These are phyloP conservation scores for Eupelmus urozonus DNA, from an alignment of 2,888 invertebrate genomes.

Conservation along the genomic window DNA sequence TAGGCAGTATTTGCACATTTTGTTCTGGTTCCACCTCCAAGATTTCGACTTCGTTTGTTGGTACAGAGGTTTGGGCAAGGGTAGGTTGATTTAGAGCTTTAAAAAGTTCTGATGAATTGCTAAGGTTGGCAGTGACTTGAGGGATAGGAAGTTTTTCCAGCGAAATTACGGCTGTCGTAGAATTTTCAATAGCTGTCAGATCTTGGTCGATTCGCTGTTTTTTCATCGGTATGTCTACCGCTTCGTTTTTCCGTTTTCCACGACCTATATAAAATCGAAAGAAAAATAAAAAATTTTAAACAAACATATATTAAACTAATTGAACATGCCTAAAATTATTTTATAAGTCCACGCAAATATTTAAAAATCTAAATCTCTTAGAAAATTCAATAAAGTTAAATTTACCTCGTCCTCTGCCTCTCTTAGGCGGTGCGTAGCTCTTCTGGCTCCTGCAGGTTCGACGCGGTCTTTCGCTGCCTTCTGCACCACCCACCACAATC, in stretches of 20 bases:
- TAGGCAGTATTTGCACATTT: no score
- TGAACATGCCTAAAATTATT: not conserved
- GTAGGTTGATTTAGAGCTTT: conserved; percentile 69
- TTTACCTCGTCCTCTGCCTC: conserved; percentile 75
- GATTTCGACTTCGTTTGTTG: conserved; percentile 43
- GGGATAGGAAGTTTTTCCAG: conserved; percentile 65
- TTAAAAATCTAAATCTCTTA: not conserved
- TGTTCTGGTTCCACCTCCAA: conserved; percentile 24
- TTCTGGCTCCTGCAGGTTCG: conserved; percentile 75
- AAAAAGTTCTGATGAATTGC: conserved; percentile 68
- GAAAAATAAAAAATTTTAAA: not conserved
- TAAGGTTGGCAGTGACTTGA: conserved; percentile 22
- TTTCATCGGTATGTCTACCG: conserved; percentile 63
- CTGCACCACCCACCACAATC: conserved; percentile 25
- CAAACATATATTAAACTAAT: not conserved
- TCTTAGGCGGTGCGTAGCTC: conserved; percentile 75
- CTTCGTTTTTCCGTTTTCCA: conserved; percentile 72
- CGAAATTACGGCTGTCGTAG: conserved; percentile 71
- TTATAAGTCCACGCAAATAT: not conserved
- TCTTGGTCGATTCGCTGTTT: conserved; percentile 71
- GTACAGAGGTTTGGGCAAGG: not conserved
- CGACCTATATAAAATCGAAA: conserved; percentile 45
- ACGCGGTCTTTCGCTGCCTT: conserved; percentile 73
- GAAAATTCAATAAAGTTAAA: not conserved
- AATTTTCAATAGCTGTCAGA: conserved; percentile 69